Conservation (phyloP, 2,888 invertebrate species). For the Bombylius discolor region DNA sequence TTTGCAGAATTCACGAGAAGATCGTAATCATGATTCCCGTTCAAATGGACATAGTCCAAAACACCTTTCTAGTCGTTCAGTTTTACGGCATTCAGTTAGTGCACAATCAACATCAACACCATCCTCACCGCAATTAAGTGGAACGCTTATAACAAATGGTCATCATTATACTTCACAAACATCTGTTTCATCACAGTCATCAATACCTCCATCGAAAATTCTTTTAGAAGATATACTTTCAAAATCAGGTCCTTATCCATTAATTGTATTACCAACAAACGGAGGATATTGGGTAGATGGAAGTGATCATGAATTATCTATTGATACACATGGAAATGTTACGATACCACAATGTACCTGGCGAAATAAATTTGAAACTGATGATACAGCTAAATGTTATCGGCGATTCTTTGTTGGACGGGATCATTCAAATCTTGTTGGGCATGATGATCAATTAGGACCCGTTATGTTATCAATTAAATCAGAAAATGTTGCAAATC, state of each 20-base stretch:
- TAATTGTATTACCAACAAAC: conserved; percentile 70
- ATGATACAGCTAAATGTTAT: conserved; percentile 91
- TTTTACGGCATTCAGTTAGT: conserved; percentile 33
- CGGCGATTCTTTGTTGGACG: conserved; percentile 82
- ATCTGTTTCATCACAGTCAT: conserved; percentile 36
- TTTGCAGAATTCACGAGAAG: conserved; percentile 38
- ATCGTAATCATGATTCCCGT: conserved; percentile 27
- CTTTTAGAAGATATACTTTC: conserved; percentile 54
- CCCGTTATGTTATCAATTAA: conserved; percentile 89
- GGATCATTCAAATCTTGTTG: conserved; percentile 92
- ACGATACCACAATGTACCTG: conserved; percentile 41
- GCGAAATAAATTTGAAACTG: conserved; percentile 71
- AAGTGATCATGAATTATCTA: conserved; percentile 46
- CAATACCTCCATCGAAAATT: conserved; percentile 44
- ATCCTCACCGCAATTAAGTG: conserved; percentile 34
- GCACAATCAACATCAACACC: conserved; percentile 34
- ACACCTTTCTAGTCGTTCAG: conserved; percentile 30
- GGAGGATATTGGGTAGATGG: conserved; percentile 96
- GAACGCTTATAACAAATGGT: conserved; percentile 21
- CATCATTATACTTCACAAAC: conserved; percentile 35
- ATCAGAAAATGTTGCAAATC: conserved; percentile 78
- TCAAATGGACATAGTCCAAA: conserved; percentile 19
- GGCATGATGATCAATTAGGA: conserved; percentile 73
- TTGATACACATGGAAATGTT: conserved; percentile 42
- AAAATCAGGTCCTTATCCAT: conserved; percentile 51